A percentile compares a stretch with the other conserved stretches of the same genome.
Evolutionary conservation across 2,113 vertebrate genomes (phyloP).

Genomic region (Tupaia chinensis): DNA sequence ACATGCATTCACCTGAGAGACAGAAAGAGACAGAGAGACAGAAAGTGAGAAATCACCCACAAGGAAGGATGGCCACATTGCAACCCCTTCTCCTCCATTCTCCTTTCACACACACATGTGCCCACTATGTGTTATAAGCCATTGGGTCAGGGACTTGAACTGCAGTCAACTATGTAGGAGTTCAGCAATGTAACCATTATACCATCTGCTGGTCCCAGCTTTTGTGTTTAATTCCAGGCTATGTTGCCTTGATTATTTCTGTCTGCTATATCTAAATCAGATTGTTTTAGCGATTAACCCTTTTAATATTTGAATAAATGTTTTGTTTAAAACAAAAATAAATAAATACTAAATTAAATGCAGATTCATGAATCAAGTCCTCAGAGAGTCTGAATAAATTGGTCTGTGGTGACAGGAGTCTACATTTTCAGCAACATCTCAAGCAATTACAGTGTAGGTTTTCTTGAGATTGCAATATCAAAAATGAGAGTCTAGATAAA

Average conservation of each 20-base stretch:
- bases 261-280: constrained; percentile 42
- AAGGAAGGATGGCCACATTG: too few species aligned
- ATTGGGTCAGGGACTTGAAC: too few species aligned
- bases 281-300: constrained; percentile 45
- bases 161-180: too few species aligned
- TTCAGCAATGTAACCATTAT: too few species aligned
- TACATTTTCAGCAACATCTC: neutral
- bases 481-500: neutral
- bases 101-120: too few species aligned
- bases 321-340: constrained; percentile 74
- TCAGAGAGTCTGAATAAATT: neutral
- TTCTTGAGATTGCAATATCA: neutral
- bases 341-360: neutral
- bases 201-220: neutral
- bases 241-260: neutral
- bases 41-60: too few species aligned
- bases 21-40: too few species aligned
- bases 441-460: neutral
- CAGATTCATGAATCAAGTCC: neutral
- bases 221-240: constrained; percentile 61
- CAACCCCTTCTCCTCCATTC: too few species aligned
- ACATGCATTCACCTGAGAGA: too few species aligned
- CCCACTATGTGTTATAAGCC: too few species aligned
- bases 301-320: constrained; percentile 78
- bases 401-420: neutral